Base-by-base conservation (phyloP, 2,113 vertebrate species). In the Aldabrachelys gigantea region DNA sequence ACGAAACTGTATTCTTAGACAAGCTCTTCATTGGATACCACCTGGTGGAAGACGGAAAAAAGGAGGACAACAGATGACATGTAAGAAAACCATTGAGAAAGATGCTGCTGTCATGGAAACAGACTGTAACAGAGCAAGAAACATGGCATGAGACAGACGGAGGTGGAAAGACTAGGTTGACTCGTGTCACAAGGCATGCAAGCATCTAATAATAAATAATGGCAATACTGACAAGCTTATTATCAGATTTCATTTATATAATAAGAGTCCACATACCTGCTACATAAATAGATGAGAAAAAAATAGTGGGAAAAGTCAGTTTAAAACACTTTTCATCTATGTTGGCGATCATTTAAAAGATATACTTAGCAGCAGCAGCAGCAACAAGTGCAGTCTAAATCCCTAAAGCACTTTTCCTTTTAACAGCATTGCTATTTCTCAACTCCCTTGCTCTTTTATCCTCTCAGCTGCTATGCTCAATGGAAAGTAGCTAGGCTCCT, bases 401-500 rank as follows among this genome's bases (percentile, higher is more conserved):
- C 82, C 52, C 82, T 89, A 86, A 72, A 44, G 57, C 0, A 1
- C 31, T 93, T 47, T 44, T 78, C 24, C 44, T 78, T 78, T 47
- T 27, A 78, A 78, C 22, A 29, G 75, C 89, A 86, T 54, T 97
- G 93, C 94, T 92, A 87, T 96, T 97, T 96, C 91, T 84, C 6
- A 90, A 47, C 0, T 0, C 80, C 92, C 75, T 86, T 93, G 88
- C 89, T 88, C 82, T 93, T 92, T 97, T 82, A 93, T 97, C 87
- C 35, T 97, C 44, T 35, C 59, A 35, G 52, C 91, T 94, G 80
- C 88, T 96, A 92, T 95, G 84, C 95, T 96, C 95, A 95, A 80
- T 93, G 92, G 90, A 97, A 95, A 94, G 92, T 85, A 94, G 80
- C 89, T 95, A 52, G 90, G 41, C 76, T 95, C 29, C 86, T 96